phyloP scores from a whole-genome alignment of 2,888 invertebrate species.

The Pseudococcus jackbeardsleyi region DNA sequence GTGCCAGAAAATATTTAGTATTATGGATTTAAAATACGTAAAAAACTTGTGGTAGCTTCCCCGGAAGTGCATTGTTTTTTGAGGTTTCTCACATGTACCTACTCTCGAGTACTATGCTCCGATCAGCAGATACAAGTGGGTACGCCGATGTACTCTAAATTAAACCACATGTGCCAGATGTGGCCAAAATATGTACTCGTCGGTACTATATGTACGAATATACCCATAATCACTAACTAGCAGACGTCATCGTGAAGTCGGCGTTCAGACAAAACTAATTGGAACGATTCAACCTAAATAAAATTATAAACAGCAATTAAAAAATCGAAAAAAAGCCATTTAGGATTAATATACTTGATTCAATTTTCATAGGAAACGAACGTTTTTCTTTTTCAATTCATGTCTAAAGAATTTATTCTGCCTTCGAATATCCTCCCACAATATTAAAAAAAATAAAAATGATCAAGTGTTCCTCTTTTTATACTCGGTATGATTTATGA shows the following conservation, averaged over 20 bases:
- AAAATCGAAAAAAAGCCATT: not conserved
- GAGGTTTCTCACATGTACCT: not conserved
- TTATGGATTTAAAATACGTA: not conserved
- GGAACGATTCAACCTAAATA: conserved; percentile 24
- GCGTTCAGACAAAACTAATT: conserved; percentile 14
- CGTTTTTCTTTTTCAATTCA: too few relatives aligned
- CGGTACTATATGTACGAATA: not conserved
- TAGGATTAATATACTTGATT: not conserved
- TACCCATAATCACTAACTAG: not conserved
- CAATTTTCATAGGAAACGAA: not conserved
- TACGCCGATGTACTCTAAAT: conserved; percentile 10
- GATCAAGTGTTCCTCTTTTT: too few relatives aligned
- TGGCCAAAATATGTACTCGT: not conserved
- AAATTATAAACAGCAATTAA: conserved; percentile 9
- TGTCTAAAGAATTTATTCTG: too few relatives aligned
- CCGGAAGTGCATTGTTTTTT: conserved; percentile 12
- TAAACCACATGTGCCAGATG: conserved; percentile 31
- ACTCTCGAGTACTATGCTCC: not conserved
- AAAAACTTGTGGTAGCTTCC: not conserved
- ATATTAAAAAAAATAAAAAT: too few relatives aligned
- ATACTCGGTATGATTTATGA: too few relatives aligned
- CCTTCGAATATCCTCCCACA: too few relatives aligned
- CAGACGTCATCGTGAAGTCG: not conserved
- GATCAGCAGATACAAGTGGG: conserved; percentile 20
- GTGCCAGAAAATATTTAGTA: not conserved